Evolutionary conservation across 2,888 invertebrate species (phyloP), one percentile per base, ranked within the genome.

Genomic region (Drosophila flavopinicola): DNA sequence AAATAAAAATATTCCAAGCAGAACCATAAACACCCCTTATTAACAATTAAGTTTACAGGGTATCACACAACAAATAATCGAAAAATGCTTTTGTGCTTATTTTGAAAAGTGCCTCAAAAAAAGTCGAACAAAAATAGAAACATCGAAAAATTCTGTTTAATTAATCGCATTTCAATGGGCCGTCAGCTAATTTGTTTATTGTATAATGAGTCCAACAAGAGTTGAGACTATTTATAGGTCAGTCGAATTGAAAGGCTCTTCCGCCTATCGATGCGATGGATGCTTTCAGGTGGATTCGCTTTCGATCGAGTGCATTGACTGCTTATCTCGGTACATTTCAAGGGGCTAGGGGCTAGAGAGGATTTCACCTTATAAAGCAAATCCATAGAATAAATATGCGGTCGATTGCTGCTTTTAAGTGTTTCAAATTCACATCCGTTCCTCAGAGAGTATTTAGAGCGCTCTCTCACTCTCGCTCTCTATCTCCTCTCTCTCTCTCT

Each of bases 281-380:
- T 47, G 23, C 23, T 38, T 45, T 17, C 25, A 53, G 29, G 27
- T 60, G 24, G 69, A 75, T 68, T 75, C 37, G 68, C 42, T 66
- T 37, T 60, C 63, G 57, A 45, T 54, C 5, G 52, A 35, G 77
- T 69, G 80, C 83, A 83, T 53, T 71, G 78, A 83, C 83, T 78
- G 73, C 56, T 77, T 60, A 76, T 79, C n/a, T n/a, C 71, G 67
- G 6, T n/a, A 3, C 6, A 17, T 30, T 32, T 23, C 4, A 7
- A 2, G 23, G 9, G 27, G 2, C 3, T 1, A 2, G n/a, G 6
- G 4, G 13, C 10, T 15, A 17, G 13, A 25, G 9, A 17, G 7
- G 27, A 29, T 56, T 44, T 24, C 23, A 32, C 20, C 39, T 27
- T 17, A n/a, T 39, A 24, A 39, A 25, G 25, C 24, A 30, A 61